Conservation (phyloP, 2,797 vertebrate species). For the Hippoglossus hippoglossus region DNA sequence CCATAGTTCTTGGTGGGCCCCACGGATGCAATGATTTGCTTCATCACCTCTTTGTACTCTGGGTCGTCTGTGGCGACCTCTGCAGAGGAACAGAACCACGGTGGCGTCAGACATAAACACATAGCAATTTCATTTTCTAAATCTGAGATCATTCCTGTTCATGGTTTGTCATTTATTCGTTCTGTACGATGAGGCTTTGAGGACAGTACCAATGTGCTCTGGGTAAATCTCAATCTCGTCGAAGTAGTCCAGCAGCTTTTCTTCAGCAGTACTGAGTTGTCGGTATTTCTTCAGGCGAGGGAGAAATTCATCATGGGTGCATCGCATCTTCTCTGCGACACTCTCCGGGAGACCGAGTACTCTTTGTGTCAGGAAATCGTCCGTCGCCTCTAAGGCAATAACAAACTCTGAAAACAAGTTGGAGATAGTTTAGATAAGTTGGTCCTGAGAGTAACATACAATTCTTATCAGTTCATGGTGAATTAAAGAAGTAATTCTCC, state of each 20-base stretch:
- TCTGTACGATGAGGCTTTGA: not conserved
- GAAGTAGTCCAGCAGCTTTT: conserved; percentile 91
- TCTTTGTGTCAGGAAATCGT: conserved; percentile 90
- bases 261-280: conserved; percentile 77
- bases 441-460: no score
- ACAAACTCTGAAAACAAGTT: conserved; percentile 83
- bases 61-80: conserved; percentile 66
- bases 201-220: conserved; percentile 85
- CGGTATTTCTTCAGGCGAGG: conserved; percentile 83
- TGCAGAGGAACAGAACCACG: conserved; percentile 37
- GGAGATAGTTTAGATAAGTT: no score
- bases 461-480: not conserved
- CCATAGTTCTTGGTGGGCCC: conserved; percentile 90
- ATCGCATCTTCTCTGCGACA: conserved; percentile 81
- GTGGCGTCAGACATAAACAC: not conserved
- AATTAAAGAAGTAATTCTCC: no score
- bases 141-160: not conserved
- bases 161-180: not conserved
- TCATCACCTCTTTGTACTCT: conserved; percentile 78
- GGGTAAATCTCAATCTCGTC: conserved; percentile 93
- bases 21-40: conserved; percentile 84
- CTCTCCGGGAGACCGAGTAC: conserved; percentile 87
- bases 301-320: conserved; percentile 85
- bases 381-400: conserved; percentile 87
- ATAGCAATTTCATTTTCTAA: not conserved